These are phyloP conservation scores for Darevskia nairensis DNA, from an alignment of 2,797 vertebrate genomes.

Conservation along the genomic window DNA sequence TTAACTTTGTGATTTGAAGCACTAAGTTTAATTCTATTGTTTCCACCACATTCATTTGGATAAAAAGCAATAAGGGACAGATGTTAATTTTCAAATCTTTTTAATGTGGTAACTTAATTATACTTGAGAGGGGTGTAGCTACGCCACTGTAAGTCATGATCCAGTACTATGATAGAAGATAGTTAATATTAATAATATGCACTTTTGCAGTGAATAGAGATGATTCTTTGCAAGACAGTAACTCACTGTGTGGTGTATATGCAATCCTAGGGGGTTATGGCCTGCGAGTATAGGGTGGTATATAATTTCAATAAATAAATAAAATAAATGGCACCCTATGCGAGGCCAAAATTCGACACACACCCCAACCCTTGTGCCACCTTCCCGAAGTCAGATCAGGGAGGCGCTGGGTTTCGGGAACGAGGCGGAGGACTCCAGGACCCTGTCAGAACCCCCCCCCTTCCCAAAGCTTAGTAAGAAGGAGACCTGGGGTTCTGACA, in stretches of 20 bases:
- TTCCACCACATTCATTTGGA: constrained; percentile 37
- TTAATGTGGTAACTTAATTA: constrained; percentile 2
- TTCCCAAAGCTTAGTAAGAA: too few species aligned
- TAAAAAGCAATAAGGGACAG: constrained; percentile 51
- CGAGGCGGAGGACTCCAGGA: too few species aligned
- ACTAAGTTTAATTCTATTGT: constrained; percentile 30
- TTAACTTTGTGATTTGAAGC: constrained; percentile 49
- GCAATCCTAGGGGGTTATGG: too few species aligned
- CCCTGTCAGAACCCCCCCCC: too few species aligned
- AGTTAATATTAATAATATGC: not conserved
- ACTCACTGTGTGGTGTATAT: not conserved
- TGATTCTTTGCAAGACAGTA: not conserved
- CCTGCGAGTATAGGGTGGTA: too few species aligned
- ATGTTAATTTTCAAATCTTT: constrained; percentile 1
- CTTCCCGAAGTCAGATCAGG: too few species aligned
- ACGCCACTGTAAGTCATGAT: not conserved
- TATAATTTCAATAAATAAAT: too few species aligned
- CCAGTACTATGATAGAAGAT: not conserved
- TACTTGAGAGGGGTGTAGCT: not conserved
- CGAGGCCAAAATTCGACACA: too few species aligned
- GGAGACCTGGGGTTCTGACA: too few species aligned
- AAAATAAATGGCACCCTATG: too few species aligned
- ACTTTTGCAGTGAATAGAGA: not conserved
- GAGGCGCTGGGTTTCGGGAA: too few species aligned
- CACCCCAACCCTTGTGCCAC: too few species aligned